Conservation (phyloP, 2,797 vertebrate genomes). For the Myripristis murdjan region DNA sequence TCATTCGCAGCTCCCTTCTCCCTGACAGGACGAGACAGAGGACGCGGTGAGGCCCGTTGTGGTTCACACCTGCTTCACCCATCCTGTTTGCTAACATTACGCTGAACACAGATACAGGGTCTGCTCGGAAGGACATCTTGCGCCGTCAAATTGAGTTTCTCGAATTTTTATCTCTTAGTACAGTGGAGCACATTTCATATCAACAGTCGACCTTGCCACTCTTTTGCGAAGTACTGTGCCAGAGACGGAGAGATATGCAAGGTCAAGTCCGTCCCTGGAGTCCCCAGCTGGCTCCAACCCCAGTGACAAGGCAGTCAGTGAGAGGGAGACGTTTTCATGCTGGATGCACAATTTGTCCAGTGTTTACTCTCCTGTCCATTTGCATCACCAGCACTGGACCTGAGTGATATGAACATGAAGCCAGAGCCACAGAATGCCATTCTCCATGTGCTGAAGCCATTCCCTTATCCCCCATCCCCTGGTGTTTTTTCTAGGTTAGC, state of each 20-base stretch:
- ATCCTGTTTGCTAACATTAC: conserved; percentile 29
- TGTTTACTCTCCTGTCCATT: conserved; percentile 83
- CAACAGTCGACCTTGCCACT: conserved; percentile 9
- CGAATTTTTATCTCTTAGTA: conserved; percentile 15
- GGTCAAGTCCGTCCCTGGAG: conserved; percentile 67
- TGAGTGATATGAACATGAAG: conserved; percentile 74
- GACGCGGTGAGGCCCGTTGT: conserved; percentile 26
- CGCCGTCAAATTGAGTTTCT: conserved; percentile 23
- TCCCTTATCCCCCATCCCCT: neutral
- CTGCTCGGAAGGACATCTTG: neutral
- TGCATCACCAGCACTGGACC: conserved; percentile 73
- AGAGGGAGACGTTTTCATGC: conserved; percentile 78
- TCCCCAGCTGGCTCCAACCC: conserved; percentile 77
- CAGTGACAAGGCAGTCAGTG: conserved; percentile 66
- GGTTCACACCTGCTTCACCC: conserved; percentile 12
- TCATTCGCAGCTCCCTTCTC: conserved; percentile 62
- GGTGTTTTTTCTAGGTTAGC: conserved; percentile 13
- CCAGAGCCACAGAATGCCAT: conserved; percentile 24
- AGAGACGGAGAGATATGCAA: conserved; percentile 63
- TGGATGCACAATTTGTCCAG: conserved; percentile 82
- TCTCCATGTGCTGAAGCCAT: neutral
- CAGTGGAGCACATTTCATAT: conserved; percentile 21
- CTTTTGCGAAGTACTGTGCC: conserved; percentile 35
- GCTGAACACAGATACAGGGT: conserved; percentile 18
- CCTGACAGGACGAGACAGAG: conserved; percentile 14